Evolutionary conservation across 2,888 invertebrate genomes (phyloP), one percentile per base, ranked within the genome.

Genomic region (Omphaloscelis lunosa): DNA sequence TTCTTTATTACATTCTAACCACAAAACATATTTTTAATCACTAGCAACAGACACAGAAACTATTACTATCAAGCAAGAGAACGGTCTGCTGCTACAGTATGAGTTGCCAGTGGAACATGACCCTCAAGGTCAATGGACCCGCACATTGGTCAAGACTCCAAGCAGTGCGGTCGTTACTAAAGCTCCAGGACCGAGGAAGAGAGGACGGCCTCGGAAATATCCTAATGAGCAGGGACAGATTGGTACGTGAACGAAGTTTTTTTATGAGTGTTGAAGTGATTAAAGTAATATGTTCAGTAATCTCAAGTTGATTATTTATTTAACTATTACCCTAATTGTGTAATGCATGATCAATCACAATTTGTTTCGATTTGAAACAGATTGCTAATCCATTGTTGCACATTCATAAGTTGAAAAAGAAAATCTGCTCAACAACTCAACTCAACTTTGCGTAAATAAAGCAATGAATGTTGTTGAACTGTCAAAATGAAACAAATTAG

Each of bases 11-110:
- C 4, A 59, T 51, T 15, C 39, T 75, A 72, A 74, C 73, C 53
- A 66, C n/a, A 68, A 34, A 17, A 39, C 23, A 39, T 59, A 63
- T 63, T 63, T 89, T 89, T n/a, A 80, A 93, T 65, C 56, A 83
- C 59, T 39, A 58, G 92, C 86, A 20, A 90, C 90, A 69, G 96
- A 96, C 80, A 96, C 96, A 34, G 97, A 97, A 88, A 95, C 95
- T 1, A 96, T 97, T 15, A 96, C 96, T n/a, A 96, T 97, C 89
- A 97, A 97, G 81, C 97, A 97, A 89, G 97, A 97, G 85, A 97
- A 97, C 92, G 97, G 97, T 0, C 87, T 96, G 23, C 92, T 96
- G 2, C 91, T 97, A 2, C 97, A 96, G 85, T 97, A 97, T 90
- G 97, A 97, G 86, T 86, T 97, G 79, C 97, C 97, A 0, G 94